Evolutionary conservation across 2,888 invertebrate species (phyloP).

Genomic region (Drosophila percnosoma): DNA sequence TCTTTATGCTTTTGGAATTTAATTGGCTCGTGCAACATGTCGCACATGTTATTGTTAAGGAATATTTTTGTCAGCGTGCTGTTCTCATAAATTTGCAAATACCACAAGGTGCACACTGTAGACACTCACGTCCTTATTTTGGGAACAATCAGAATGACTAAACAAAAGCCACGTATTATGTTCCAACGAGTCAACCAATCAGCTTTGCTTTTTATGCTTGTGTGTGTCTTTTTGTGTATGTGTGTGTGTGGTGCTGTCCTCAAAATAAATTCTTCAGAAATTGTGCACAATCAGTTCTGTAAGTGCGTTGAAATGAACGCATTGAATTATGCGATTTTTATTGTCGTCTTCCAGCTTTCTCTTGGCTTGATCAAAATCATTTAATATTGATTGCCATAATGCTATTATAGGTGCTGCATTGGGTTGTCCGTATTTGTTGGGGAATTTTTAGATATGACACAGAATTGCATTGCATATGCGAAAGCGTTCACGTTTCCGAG

Average conservation of each 20-base stretch:
- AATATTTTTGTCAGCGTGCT: constrained; percentile 30
- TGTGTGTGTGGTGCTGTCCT: constrained; percentile 6
- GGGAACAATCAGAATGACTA: constrained; percentile 27
- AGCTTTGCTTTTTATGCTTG: constrained; percentile 11
- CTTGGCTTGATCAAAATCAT: constrained; percentile 7
- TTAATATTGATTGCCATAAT: constrained; percentile 46
- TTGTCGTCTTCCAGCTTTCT: neutral
- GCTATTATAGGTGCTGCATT: constrained; percentile 27
- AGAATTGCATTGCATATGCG: constrained; percentile 34
- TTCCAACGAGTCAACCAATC: constrained; percentile 14
- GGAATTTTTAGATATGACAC: constrained; percentile 20
- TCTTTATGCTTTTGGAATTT: constrained; percentile 29
- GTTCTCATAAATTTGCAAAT: constrained; percentile 55
- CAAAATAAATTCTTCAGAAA: constrained; percentile 1
- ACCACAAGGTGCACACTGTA: constrained; percentile 14
- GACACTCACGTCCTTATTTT: neutral
- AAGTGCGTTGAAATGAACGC: constrained; percentile 34
- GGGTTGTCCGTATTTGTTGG: neutral
- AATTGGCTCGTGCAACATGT: constrained; percentile 39
- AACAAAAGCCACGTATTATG: constrained; percentile 51
- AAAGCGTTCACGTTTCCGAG: neutral
- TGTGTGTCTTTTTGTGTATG: neutral
- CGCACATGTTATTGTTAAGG: constrained; percentile 24
- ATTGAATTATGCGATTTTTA: constrained; percentile 34
- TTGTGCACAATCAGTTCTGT: constrained; percentile 24